phyloP scores from a whole-genome alignment of 2,888 invertebrate genomes.

The Lasioglossum figueresi region DNA sequence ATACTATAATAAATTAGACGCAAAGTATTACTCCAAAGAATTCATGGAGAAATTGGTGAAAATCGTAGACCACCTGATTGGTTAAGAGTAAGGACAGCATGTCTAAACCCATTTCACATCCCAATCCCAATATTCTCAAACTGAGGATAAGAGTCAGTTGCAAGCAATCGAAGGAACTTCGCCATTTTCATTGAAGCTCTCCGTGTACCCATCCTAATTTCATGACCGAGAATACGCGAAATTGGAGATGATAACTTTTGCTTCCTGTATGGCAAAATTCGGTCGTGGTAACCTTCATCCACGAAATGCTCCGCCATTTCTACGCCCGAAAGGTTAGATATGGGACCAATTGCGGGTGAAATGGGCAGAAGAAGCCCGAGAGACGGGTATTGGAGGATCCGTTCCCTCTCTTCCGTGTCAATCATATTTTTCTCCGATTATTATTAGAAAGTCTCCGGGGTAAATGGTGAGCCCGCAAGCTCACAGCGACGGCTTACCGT shows the following conservation, averaged over 20 bases:
- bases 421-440: conserved; percentile 38
- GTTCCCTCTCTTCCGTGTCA: not conserved
- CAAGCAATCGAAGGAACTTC: conserved; percentile 5
- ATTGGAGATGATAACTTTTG: conserved; percentile 4
- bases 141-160: not conserved
- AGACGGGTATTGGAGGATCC: conserved; percentile 19
- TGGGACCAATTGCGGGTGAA: conserved; percentile 27
- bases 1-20: not conserved
- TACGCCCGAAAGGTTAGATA: not conserved
- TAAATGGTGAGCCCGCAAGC: not conserved
- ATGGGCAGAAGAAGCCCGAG: not conserved
- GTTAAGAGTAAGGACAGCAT: not conserved
- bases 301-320: conserved; percentile 1
- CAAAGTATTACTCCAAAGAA: not conserved
- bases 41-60: not conserved
- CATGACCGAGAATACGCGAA: conserved; percentile 10
- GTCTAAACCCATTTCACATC: not conserved
- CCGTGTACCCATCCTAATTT: not conserved
- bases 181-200: not conserved
- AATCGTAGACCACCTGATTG: not conserved
- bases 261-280: conserved; percentile 1
- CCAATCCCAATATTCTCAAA: not conserved
- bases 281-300: not conserved
- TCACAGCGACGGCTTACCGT: conserved; percentile 86
- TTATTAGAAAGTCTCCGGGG: conserved; percentile 21